Percentiles rank a stretch among this genome's conserved stretches.
phyloP scores from a whole-genome alignment of 1,140 invertebrate species.

The Sminthurides bifidus region DNA sequence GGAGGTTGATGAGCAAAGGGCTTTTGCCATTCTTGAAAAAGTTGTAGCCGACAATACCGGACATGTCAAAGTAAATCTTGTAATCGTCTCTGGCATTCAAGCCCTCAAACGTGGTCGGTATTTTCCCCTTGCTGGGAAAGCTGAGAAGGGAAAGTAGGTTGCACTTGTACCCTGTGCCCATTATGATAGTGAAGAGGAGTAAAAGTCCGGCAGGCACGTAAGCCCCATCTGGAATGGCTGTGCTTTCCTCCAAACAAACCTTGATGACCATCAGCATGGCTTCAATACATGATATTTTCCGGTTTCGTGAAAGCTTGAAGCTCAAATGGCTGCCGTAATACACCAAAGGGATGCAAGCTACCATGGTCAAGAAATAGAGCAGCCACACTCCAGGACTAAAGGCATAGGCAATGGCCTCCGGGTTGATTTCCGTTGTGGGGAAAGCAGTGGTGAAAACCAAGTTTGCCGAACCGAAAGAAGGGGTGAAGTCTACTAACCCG shows the following conservation, averaged over 20 bases:
- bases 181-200: slow-evolving; percentile 10
- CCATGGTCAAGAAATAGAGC: background rate
- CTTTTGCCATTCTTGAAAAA: slow-evolving; percentile 9
- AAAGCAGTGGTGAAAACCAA: slow-evolving; percentile 8
- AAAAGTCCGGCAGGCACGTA: background rate
- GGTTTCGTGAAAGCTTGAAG: background rate
- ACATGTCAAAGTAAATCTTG: slow-evolving; percentile 14
- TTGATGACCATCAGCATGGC: background rate
- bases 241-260: slow-evolving; percentile 8
- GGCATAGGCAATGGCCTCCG: slow-evolving; percentile 4
- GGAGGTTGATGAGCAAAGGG: slow-evolving; percentile 8
- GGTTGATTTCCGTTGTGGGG: background rate
- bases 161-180: slow-evolving; percentile 15
- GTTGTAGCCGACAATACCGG: slow-evolving; percentile 12
- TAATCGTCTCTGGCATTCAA: background rate
- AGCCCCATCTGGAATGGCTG: background rate
- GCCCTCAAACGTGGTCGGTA: slow-evolving; percentile 7
- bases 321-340: background rate
- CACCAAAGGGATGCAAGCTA: background rate
- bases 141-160: slow-evolving; percentile 10
- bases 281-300: background rate
- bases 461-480: slow-evolving; percentile 5
- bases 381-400: slow-evolving; percentile 5
- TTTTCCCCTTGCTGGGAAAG: background rate
- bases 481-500: slow-evolving; percentile 12